Percentiles rank a stretch among this genome's conserved stretches.
Evolutionary conservation across 2,797 vertebrate genomes (phyloP).

Genomic region (Semaprochilodus insignis): DNA sequence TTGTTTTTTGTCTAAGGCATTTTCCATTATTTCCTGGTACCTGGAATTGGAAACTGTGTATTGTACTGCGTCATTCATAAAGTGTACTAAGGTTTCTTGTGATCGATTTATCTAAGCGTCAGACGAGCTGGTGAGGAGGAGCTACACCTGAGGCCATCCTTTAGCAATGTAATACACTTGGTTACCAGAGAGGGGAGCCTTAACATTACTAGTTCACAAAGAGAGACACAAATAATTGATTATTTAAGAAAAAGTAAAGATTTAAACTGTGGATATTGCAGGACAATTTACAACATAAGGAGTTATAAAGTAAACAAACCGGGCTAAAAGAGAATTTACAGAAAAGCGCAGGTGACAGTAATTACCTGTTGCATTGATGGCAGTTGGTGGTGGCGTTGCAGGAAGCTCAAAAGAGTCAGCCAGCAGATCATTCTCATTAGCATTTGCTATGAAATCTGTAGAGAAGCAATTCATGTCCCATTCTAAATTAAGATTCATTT

Average conservation of each 20-base stretch:
- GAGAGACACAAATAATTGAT: neutral
- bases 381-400: conserved; percentile 50
- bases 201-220: neutral
- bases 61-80: too few relatives aligned
- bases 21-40: neutral
- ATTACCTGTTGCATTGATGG: conserved; percentile 58
- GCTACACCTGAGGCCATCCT: neutral
- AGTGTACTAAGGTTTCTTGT: too few relatives aligned
- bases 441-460: conserved; percentile 72
- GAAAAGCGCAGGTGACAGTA: neutral
- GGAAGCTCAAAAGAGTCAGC: conserved; percentile 57
- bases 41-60: too few relatives aligned
- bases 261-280: neutral
- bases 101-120: neutral
- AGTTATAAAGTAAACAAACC: neutral
- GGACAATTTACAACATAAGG: neutral
- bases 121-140: neutral
- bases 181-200: neutral
- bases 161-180: neutral
- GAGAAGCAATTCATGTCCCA: neutral
- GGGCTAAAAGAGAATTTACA: neutral
- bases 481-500: neutral
- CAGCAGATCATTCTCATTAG: conserved; percentile 56
- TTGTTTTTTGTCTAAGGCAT: neutral
- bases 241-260: neutral